Base-by-base conservation (phyloP, 2,113 vertebrate species). In the Regulus satrapa region DNA sequence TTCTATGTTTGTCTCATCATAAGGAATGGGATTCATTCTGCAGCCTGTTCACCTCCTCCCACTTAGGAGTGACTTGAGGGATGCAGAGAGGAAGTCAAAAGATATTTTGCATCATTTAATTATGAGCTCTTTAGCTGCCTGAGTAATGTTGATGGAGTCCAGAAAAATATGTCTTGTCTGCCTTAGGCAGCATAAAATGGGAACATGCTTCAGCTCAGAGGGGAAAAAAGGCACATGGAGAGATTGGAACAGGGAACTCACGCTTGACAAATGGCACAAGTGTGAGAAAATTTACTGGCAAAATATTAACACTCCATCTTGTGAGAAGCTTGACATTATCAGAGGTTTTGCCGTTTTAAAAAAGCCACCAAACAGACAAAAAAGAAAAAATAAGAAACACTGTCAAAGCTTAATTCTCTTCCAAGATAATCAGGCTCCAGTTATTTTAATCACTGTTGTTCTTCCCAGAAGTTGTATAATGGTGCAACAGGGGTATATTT, bases 101-200 rank as follows among this genome's bases (percentile, higher is more conserved):
- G 43, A 20, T 71, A 80, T 41, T 92, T 89, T 91, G 40, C 59
- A 87, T 95, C 12, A 84, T 84, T 96, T 89, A 88, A 89, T 91
- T 66, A 80, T 74, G 46, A 95, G 54, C 68, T 74, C 29, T 76
- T 85, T 68, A 55, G 76, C 49, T 94, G 71, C 38, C 51, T 69
- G 46, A 62, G 32, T 84, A 77, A 80, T 66, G 55, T 29, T 93
- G 73, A 86, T 67, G 64, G 64, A 92, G 40, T 64, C 54, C 56
- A 77, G 56, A 89, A 92, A 81, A 89, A 94, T 62, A 73, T 80
- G 40, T 74, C 79, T 88, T 74, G n/a, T 81, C 52, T 94, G 77
- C 89, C 77, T 87, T 36, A 78, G 64, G 56, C 80, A 87, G 69
- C 36, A 58, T 63, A 59, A 91, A 73, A 91, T 75, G n/a, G 48